Percentiles rank a stretch among this genome's conserved stretches.
Conservation (phyloP, 2,888 invertebrate species). For the Tortricodes alternella region DNA sequence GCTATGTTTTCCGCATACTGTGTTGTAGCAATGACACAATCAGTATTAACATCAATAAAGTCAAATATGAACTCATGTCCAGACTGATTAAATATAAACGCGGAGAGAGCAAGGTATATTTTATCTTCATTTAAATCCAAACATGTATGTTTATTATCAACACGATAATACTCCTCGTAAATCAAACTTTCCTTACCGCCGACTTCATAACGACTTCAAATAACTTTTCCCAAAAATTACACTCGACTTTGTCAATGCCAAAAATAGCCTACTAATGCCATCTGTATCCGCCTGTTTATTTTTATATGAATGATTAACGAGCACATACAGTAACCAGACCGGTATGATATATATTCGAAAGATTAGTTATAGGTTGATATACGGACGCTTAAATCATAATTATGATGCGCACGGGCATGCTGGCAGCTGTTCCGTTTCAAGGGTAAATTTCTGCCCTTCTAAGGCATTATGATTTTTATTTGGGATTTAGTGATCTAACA, state of each 20-base stretch:
- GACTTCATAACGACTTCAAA: constrained; percentile 10
- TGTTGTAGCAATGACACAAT: too few species aligned
- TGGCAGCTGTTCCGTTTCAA: constrained; percentile 25
- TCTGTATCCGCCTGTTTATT: constrained; percentile 29
- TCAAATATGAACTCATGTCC: neutral
- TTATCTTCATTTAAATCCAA: constrained; percentile 3
- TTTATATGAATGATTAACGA: constrained; percentile 30
- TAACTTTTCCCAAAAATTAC: constrained; percentile 28
- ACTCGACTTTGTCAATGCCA: constrained; percentile 31
- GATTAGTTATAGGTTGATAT: constrained; percentile 33
- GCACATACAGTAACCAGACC: constrained; percentile 34
- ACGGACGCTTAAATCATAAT: constrained; percentile 42
- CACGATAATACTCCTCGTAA: constrained; percentile 5
- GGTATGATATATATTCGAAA: constrained; percentile 38
- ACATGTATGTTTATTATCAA: constrained; percentile 18
- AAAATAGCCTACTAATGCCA: constrained; percentile 34
- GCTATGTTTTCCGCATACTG: too few species aligned
- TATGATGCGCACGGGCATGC: constrained; percentile 30
- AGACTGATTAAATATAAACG: neutral
- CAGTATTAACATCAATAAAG: neutral
- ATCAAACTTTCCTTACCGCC: constrained; percentile 21
- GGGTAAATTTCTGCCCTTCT: constrained; percentile 19
- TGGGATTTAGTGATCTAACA: constrained; percentile 11
- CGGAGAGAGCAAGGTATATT: neutral
- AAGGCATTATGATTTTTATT: constrained; percentile 13